A percentile compares a stretch with the other conserved stretches of the same genome.
Conservation (phyloP, 2,113 vertebrate genomes). For the Raja brachyura region DNA sequence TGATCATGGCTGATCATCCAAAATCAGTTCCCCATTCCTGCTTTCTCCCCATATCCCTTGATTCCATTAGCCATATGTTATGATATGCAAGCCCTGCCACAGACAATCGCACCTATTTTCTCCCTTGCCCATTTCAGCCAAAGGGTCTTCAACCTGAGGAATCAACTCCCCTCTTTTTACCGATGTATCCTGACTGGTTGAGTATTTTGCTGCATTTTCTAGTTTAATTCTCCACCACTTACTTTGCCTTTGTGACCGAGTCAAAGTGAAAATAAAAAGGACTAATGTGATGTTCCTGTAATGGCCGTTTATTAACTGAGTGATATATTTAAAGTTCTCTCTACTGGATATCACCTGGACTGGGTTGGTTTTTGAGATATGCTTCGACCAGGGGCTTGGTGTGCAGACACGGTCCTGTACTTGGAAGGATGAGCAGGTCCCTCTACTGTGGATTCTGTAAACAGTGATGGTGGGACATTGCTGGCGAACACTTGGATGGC, state of each 20-base stretch:
- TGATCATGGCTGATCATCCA: no score
- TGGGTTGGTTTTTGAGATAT: neutral
- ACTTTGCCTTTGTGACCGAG: neutral
- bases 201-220: no score
- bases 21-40: no score
- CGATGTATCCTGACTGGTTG: no score
- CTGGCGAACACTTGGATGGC: neutral
- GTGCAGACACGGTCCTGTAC: neutral
- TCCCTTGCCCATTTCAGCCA: no score
- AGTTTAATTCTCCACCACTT: neutral
- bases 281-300: neutral
- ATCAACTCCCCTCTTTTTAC: no score
- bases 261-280: neutral
- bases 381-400: neutral
- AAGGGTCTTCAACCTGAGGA: no score
- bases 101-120: no score
- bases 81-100: no score
- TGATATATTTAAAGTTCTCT: neutral
- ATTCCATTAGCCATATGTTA: no score
- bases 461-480: neutral
- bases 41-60: no score
- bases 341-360: neutral
- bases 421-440: neutral
- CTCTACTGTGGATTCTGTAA: neutral
- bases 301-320: neutral